A percentile compares a stretch with the other conserved stretches of the same genome.
These are phyloP conservation scores for Portevinia maculata DNA, from an alignment of 2,888 invertebrate genomes.

Conservation along the genomic window DNA sequence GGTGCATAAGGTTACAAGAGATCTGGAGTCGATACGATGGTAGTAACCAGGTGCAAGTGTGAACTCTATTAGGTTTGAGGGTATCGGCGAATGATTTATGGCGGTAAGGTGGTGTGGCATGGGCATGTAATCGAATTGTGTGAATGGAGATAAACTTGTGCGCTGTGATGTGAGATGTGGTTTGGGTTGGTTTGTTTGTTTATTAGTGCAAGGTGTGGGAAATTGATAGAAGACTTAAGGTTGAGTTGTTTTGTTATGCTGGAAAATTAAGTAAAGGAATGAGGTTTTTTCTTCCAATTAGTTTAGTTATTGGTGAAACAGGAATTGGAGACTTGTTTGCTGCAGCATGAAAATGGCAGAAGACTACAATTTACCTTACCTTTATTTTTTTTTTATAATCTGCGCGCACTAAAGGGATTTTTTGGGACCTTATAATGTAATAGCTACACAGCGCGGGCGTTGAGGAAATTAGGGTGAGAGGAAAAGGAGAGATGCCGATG, in stretches of 20 bases:
- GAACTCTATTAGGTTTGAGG: constrained; percentile 73
- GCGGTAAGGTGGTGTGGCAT: constrained; percentile 49
- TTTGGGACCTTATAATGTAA: no score
- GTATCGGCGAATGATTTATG: constrained; percentile 68
- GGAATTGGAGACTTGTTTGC: not conserved
- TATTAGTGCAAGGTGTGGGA: constrained; percentile 11
- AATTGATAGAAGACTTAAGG: not conserved
- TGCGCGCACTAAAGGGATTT: no score
- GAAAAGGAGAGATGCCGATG: no score
- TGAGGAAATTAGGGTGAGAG: no score
- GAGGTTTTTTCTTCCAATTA: no score
- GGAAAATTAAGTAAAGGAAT: not conserved
- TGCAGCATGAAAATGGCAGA: no score
- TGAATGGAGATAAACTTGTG: constrained; percentile 63
- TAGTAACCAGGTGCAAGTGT: constrained; percentile 64
- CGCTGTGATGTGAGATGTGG: constrained; percentile 19
- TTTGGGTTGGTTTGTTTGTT: constrained; percentile 13
- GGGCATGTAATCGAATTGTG: constrained; percentile 61
- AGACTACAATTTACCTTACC: no score
- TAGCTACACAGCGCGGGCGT: no score
- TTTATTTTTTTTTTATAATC: no score
- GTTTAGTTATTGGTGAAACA: no score
- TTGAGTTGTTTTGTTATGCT: not conserved
- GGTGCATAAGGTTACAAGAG: constrained; percentile 55
- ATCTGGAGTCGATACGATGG: constrained; percentile 15